Conservation (phyloP, 2,888 invertebrate genomes). For the Synanthedon vespiformis region DNA sequence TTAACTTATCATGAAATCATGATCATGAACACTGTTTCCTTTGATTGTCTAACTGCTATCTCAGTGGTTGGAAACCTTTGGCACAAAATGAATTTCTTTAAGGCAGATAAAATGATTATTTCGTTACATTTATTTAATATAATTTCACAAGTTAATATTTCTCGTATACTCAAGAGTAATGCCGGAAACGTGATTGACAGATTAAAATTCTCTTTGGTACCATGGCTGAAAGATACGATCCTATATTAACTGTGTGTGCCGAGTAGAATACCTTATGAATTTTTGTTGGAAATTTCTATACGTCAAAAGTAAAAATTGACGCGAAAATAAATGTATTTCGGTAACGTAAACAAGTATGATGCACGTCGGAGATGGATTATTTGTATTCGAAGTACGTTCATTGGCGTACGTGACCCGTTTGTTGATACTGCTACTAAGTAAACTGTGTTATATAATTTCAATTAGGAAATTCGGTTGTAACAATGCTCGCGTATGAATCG, state of each 20-base stretch:
- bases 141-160: neutral
- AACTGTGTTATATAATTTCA: constrained; percentile 42
- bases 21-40: too few species aligned
- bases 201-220: neutral
- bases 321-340: constrained; percentile 27
- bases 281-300: neutral
- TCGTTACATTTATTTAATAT: too few species aligned
- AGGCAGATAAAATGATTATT: too few species aligned
- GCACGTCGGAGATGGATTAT: constrained; percentile 35
- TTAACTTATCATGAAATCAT: too few species aligned
- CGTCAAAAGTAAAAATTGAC: neutral
- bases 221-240: neutral
- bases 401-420: constrained; percentile 42
- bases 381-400: constrained; percentile 52
- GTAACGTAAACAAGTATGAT: constrained; percentile 32
- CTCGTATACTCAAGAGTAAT: neutral
- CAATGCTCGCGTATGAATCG: neutral
- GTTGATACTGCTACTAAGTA: constrained; percentile 46
- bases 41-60: too few species aligned
- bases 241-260: neutral
- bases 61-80: too few species aligned
- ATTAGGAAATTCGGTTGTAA: constrained; percentile 39
- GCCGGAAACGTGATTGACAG: neutral
- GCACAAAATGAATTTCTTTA: too few species aligned
- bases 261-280: neutral